Conservation (phyloP, 2,113 vertebrate species). For the Labrus mixtus region DNA sequence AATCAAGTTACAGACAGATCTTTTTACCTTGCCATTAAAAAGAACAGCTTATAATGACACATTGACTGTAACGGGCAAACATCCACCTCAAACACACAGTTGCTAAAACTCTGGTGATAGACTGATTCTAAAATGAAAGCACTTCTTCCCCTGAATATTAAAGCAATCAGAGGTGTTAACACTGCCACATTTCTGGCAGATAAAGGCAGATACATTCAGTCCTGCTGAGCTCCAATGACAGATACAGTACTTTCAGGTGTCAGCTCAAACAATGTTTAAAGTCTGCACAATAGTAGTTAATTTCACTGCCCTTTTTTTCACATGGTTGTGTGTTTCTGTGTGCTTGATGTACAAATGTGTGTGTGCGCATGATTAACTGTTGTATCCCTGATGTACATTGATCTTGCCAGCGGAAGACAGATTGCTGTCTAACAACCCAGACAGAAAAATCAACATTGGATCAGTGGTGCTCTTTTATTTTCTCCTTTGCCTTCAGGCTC, state of each 20-base stretch:
- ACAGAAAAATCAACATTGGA: constrained; percentile 32
- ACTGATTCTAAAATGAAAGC: too few relatives aligned
- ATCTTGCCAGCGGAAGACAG: constrained; percentile 33
- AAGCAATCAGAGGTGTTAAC: constrained; percentile 45
- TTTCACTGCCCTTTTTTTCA: constrained; percentile 3
- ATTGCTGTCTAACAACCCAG: constrained; percentile 13
- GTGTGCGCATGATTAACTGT: constrained; percentile 27
- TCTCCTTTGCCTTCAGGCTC: constrained; percentile 6
- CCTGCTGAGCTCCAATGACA: not conserved
- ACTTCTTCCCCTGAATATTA: constrained; percentile 27
- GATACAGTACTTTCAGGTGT: constrained; percentile 36
- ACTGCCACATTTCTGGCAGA: constrained; percentile 25
- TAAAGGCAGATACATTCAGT: constrained; percentile 24
- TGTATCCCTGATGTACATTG: constrained; percentile 30
- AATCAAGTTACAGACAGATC: constrained; percentile 13
- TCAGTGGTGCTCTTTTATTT: constrained; percentile 23
- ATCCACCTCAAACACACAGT: constrained; percentile 11
- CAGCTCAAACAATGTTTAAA: constrained; percentile 12
- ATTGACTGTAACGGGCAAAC: constrained; percentile 10
- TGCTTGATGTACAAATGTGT: not conserved
- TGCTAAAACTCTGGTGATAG: not conserved
- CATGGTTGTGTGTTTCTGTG: not conserved
- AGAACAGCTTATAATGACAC: constrained; percentile 23
- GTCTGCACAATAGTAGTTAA: not conserved
- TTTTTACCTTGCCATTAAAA: constrained; percentile 18